Base-by-base conservation (phyloP, 64 coral and sea anemone genomes). In the Montipora sp. region DNA sequence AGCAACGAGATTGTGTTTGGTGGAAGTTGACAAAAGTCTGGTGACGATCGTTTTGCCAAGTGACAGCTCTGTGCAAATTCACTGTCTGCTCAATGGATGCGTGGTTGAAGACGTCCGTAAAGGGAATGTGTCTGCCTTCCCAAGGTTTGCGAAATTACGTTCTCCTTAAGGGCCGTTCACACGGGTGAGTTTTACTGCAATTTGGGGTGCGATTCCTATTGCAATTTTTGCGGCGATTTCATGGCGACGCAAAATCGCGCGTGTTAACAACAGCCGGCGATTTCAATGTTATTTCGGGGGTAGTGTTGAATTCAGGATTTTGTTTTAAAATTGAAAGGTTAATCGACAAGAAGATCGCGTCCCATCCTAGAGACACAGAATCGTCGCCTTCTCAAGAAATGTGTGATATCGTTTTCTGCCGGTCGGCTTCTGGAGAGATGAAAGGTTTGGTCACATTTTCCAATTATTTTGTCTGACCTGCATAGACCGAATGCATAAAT, bases 61-160 rank as follows among this genome's bases (percentile, higher is more conserved):
- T 83, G 96, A 98, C 57, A 73, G 78, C 22, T 95, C 93, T 47
- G 88, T 98, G 2, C 82, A 95, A n/a, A 66, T 95, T 71, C 90
- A 93, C 27, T 90, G 90, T 51, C 48, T 89, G 44, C 94, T 98
- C 8, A 91, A 93, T 67, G 91, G 91, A 27, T 80, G 92, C 27
- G 86, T 95, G 11, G 77, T 98, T 59, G 96, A 98, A 61, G 96
- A 98, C 65, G 79, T 87, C 7, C 93, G 96, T 20, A 72, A 88
- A 59, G 77, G 92, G 21, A 87, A 76, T 11, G 88, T 68, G 76
- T 92, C 96, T 78, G 93, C 79, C 6, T 98, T 98, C 72, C 96
- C 96, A 43, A 98, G 96, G 96, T 98, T 84, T 21, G 46, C 5
- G 14, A 63, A 14, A 16, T 12, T 12, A 63, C 3, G 2, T 57